These are phyloP conservation scores for Manis crassicaudata DNA, from an alignment of 2,797 vertebrate genomes.

Conservation along the genomic window DNA sequence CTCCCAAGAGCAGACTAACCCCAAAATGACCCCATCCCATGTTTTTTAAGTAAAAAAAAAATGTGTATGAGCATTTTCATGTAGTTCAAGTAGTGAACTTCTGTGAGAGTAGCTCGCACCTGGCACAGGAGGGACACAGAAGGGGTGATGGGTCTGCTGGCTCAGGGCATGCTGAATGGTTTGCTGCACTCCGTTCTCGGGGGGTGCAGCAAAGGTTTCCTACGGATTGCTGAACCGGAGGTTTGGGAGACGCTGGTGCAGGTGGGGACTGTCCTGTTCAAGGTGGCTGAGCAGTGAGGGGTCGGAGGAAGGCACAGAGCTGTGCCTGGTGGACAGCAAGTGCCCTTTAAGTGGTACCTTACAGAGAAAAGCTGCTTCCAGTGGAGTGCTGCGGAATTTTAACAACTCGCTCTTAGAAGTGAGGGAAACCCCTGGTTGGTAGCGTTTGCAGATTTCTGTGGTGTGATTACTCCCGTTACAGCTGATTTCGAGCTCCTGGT, in stretches of 20 bases:
- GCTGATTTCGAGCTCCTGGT: background rate
- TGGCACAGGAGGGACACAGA: background rate
- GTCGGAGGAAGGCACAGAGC: background rate
- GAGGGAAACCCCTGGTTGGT: background rate
- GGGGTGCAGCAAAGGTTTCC: background rate
- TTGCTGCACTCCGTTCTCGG: conserved; percentile 27
- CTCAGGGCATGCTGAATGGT: background rate
- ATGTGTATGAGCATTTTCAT: background rate
- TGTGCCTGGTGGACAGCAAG: background rate
- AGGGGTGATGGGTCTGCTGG: background rate
- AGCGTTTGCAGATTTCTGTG: background rate
- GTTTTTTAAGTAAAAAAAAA: conserved; percentile 36
- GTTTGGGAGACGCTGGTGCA: background rate
- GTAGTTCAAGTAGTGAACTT: background rate
- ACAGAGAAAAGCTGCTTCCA: background rate
- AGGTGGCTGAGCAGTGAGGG: background rate
- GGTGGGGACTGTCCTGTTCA: background rate
- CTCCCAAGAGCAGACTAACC: background rate
- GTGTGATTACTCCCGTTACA: background rate
- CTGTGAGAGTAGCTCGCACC: background rate
- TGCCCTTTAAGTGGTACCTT: background rate
- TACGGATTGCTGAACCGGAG: background rate
- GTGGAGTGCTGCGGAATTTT: background rate
- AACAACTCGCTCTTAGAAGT: background rate
- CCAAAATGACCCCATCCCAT: background rate